Evolutionary conservation across 1,140 invertebrate genomes (phyloP).

Genomic region (Delia radicum): DNA sequence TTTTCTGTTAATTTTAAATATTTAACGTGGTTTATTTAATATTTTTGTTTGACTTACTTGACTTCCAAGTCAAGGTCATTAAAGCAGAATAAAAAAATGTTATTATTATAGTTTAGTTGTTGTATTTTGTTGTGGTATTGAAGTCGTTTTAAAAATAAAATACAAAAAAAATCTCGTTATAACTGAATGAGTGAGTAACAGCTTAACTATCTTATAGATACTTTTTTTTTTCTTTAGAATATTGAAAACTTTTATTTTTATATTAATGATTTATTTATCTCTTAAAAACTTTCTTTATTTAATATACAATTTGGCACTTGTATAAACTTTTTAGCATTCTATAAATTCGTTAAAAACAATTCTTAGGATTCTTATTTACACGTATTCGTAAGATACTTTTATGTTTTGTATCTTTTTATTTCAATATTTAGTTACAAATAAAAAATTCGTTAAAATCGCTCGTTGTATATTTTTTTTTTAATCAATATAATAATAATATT

Average conservation of each 20-base stretch:
- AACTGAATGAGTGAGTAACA: neutral
- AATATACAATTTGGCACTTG: neutral
- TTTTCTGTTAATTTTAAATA: neutral
- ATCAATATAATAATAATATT: neutral
- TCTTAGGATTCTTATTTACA: neutral
- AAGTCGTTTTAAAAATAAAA: neutral
- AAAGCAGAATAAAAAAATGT: neutral
- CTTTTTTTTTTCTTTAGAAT: neutral
- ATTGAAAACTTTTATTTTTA: neutral
- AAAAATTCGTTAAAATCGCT: neutral
- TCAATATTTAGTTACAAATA: neutral
- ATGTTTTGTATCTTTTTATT: neutral
- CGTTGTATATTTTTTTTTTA: neutral
- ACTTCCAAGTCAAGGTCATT: neutral
- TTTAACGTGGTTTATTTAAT: neutral
- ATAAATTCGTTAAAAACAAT: neutral
- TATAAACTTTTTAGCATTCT: neutral
- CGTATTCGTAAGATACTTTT: neutral
- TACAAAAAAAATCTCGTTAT: neutral
- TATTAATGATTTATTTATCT: no score
- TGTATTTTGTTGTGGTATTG: no score
- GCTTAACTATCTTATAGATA: neutral
- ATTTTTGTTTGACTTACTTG: neutral
- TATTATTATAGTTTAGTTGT: neutral
- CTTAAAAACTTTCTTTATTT: neutral